A percentile compares a stretch with the other conserved stretches of the same genome.
phyloP scores from a whole-genome alignment of 2,888 invertebrate species.

The Neocrepidodera transversa region DNA sequence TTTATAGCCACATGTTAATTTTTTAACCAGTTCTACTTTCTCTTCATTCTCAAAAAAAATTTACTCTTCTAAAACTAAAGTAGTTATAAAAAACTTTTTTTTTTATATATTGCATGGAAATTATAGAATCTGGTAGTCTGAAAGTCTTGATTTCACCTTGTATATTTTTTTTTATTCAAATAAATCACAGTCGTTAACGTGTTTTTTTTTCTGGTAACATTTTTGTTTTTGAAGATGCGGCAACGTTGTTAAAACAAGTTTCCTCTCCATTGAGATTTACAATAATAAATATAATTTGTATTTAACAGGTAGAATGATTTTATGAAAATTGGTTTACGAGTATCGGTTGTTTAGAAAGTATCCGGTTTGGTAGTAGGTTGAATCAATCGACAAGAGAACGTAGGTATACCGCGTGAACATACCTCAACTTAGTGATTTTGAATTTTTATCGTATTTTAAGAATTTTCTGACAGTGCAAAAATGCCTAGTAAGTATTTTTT shows the following conservation, averaged over 20 bases:
- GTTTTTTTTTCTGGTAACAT: neutral
- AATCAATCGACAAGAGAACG: no score
- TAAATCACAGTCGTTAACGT: neutral
- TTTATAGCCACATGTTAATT: no score
- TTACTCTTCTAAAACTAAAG: no score
- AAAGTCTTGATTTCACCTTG: no score
- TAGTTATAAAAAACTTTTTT: no score
- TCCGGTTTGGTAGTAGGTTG: neutral
- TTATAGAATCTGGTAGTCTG: no score
- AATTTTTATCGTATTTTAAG: no score
- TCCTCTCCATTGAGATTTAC: constrained; percentile 11
- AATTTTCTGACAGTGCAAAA: neutral
- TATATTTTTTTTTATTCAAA: no score
- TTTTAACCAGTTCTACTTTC: no score
- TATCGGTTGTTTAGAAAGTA: constrained; percentile 8
- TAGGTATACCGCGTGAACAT: neutral
- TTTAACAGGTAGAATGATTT: constrained; percentile 13
- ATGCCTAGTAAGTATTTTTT: constrained; percentile 16
- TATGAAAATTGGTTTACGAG: neutral
- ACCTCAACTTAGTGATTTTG: neutral
- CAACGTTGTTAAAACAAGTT: constrained; percentile 19
- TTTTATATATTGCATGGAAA: no score
- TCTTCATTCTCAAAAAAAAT: no score
- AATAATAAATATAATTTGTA: neutral
- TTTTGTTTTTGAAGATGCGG: neutral